phyloP scores from a whole-genome alignment of 64 coral and sea anemone species.

The Pocillopora verrucosa region DNA sequence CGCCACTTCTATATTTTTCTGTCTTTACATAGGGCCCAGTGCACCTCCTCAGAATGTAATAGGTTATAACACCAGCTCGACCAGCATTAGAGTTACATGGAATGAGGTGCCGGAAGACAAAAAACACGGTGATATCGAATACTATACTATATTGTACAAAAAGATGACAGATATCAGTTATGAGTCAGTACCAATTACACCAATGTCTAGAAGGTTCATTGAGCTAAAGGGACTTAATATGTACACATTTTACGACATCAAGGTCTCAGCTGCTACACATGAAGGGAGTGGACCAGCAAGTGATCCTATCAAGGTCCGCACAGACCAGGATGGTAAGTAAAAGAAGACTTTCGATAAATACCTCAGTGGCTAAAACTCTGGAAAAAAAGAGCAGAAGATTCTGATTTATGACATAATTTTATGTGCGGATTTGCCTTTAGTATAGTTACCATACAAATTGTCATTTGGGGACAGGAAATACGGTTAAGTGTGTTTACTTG shows the following conservation, averaged over 20 bases:
- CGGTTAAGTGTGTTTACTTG: too few species aligned
- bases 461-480: too few species aligned
- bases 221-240: slow-evolving; percentile 1
- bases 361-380: too few species aligned
- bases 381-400: too few species aligned
- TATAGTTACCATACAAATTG: too few species aligned
- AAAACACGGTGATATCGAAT: not conserved
- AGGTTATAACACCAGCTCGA: not conserved
- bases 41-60: not conserved
- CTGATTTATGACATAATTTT: too few species aligned
- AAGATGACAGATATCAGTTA: too few species aligned
- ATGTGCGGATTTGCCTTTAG: too few species aligned
- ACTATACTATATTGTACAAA: not conserved
- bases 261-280: slow-evolving; percentile 21
- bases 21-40: not conserved
- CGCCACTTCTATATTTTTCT: not conserved
- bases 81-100: not conserved
- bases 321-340: slow-evolving; percentile 48
- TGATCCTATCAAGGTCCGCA: not conserved
- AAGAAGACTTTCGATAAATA: too few species aligned
- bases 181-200: not conserved
- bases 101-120: not conserved
- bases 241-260: slow-evolving; percentile 37
- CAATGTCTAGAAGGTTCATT: too few species aligned
- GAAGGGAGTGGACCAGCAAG: slow-evolving; percentile 24